Conservation (phyloP, 2,113 vertebrate genomes). For the Syrmaticus mikado region DNA sequence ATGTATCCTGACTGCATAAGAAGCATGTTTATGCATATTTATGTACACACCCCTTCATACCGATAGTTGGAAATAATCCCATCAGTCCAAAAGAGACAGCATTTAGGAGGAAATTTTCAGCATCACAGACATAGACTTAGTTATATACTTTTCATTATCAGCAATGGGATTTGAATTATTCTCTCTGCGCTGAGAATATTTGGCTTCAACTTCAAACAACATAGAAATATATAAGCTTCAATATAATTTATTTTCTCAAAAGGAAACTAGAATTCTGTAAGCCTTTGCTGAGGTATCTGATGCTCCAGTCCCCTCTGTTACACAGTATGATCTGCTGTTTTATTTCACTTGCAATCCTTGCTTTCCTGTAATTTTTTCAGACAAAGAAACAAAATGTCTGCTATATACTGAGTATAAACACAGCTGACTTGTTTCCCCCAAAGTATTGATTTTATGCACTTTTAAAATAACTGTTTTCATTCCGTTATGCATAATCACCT, state of each 20-base stretch:
- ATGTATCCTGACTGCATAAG: not conserved
- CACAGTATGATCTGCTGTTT: not conserved
- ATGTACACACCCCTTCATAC: slow-evolving; percentile 1
- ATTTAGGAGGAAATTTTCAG: slow-evolving; percentile 40
- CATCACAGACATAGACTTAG: slow-evolving; percentile 24
- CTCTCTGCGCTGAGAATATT: slow-evolving; percentile 20
- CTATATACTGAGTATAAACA: slow-evolving; percentile 47
- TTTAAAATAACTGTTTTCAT: slow-evolving; percentile 72
- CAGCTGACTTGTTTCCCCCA: slow-evolving; percentile 57
- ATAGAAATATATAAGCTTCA: slow-evolving; percentile 38
- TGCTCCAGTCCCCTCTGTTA: slow-evolving; percentile 22
- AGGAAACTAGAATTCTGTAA: slow-evolving; percentile 60
- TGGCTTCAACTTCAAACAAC: slow-evolving; percentile 51
- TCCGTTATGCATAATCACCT: slow-evolving; percentile 65
- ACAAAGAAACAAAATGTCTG: slow-evolving; percentile 69
- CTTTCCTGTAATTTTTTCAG: slow-evolving; percentile 61
- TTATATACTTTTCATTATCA: slow-evolving; percentile 8
- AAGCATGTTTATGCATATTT: not conserved
- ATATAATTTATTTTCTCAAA: slow-evolving; percentile 57
- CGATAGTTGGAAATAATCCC: slow-evolving; percentile 25
- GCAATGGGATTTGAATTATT: slow-evolving; percentile 8
- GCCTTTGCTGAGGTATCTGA: slow-evolving; percentile 54
- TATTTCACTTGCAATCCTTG: slow-evolving; percentile 4
- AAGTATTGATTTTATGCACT: slow-evolving; percentile 66
- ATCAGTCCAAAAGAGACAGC: slow-evolving; percentile 18